phyloP scores from a whole-genome alignment of 2,797 vertebrate genomes.

The Brachyrhaphis roseni region DNA sequence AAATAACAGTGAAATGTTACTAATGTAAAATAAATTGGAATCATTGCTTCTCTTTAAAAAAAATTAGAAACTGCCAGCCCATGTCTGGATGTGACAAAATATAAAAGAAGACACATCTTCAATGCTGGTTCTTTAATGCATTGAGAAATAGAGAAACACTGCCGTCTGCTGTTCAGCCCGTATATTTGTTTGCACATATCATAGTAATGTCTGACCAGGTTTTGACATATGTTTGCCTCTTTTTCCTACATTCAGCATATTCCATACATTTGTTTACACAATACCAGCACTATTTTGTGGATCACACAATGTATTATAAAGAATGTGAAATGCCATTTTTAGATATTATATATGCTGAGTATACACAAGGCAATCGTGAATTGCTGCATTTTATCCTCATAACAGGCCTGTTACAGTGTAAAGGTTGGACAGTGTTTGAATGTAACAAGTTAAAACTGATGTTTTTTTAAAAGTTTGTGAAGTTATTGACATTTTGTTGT shows the following conservation, averaged over 20 bases:
- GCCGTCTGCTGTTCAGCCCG: constrained; percentile 73
- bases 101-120: neutral
- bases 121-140: neutral
- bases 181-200: constrained; percentile 50
- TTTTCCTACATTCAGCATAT: constrained; percentile 9
- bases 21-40: too few relatives aligned
- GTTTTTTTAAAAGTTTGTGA: constrained; percentile 17
- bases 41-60: too few relatives aligned
- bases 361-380: constrained; percentile 65
- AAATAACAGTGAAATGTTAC: too few relatives aligned
- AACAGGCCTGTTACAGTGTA: constrained; percentile 46
- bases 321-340: constrained; percentile 74
- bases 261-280: constrained; percentile 26
- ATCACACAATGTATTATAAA: constrained; percentile 62
- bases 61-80: too few relatives aligned
- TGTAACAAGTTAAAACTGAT: constrained; percentile 21
- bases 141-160: constrained; percentile 72
- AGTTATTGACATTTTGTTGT: constrained; percentile 22
- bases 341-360: constrained; percentile 71
- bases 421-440: constrained; percentile 44
- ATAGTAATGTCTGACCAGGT: constrained; percentile 3
- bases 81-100: too few relatives aligned
- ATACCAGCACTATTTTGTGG: constrained; percentile 66
- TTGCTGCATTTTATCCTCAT: constrained; percentile 70
- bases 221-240: neutral